phyloP scores from a whole-genome alignment of 2,113 vertebrate species.

The Falco punctatus region DNA sequence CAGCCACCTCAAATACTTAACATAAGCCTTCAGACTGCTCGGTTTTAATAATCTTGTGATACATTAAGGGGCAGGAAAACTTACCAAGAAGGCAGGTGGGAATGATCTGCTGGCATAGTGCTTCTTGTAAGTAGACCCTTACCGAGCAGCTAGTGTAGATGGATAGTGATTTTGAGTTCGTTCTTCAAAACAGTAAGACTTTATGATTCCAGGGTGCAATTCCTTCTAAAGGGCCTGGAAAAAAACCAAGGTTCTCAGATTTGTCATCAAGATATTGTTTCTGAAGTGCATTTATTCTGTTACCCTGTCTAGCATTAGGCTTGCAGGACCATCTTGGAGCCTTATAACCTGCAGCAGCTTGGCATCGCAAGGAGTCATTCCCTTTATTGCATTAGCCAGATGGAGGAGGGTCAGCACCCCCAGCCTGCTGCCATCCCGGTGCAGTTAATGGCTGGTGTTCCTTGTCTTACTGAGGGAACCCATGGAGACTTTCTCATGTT shows the following conservation, averaged over 20 bases:
- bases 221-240: background rate
- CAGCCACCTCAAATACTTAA: background rate
- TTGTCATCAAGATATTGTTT: background rate
- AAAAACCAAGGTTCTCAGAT: background rate
- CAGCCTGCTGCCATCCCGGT: background rate
- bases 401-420: background rate
- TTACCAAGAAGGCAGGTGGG: background rate
- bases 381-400: background rate
- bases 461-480: background rate
- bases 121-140: background rate
- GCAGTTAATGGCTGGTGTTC: background rate
- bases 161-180: background rate
- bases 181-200: background rate
- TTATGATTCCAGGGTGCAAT: background rate
- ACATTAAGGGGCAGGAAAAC: background rate
- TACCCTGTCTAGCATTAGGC: background rate
- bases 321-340: background rate
- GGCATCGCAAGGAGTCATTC: background rate
- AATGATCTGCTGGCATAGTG: background rate
- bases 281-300: background rate
- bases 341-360: background rate
- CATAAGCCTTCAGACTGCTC: background rate
- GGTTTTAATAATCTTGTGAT: background rate
- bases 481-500: background rate
- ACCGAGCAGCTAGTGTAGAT: background rate